Percentiles rank a stretch among this genome's conserved stretches.
phyloP scores from a whole-genome alignment of 2,797 vertebrate species.

The Oophaga sylvatica region DNA sequence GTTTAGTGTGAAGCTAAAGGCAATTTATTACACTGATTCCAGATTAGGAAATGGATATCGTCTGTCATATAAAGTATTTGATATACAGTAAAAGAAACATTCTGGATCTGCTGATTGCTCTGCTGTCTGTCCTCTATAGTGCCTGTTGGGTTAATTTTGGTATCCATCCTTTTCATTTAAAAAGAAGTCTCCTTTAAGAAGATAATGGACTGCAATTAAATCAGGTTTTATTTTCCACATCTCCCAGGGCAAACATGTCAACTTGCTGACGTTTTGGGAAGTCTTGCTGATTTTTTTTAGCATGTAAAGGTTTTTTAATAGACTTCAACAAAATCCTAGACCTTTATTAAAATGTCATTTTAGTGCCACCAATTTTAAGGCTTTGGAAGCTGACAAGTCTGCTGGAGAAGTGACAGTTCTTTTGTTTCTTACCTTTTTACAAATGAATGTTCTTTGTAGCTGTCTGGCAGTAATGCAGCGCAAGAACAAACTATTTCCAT shows the following conservation, averaged over 20 bases:
- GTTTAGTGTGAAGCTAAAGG: background rate
- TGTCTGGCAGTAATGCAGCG: constrained; percentile 12
- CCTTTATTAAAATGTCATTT: constrained; percentile 54
- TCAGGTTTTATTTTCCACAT: constrained; percentile 19
- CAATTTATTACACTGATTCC: background rate
- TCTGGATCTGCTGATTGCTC: background rate
- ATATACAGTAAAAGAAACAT: too few species aligned
- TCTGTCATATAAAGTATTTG: too few species aligned
- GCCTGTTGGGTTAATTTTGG: too few species aligned
- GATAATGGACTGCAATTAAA: constrained; percentile 8
- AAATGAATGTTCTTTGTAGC: constrained; percentile 35
- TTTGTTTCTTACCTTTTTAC: constrained; percentile 29
- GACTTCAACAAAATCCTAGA: constrained; percentile 35
- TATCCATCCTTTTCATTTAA: background rate
- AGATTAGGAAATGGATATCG: background rate
- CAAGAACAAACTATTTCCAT: constrained; percentile 16
- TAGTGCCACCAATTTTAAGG: constrained; percentile 26
- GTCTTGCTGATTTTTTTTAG: constrained; percentile 2
- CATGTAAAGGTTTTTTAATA: constrained; percentile 47
- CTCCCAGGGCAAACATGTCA: constrained; percentile 39
- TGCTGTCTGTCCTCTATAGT: too few species aligned
- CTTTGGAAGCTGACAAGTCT: constrained; percentile 20
- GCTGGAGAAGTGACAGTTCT: constrained; percentile 31
- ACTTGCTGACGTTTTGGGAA: constrained; percentile 24
- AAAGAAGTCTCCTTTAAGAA: constrained; percentile 13